phyloP scores from a whole-genome alignment of 92 coral and sea anemone species.

The Zoanthus solanderi region DNA sequence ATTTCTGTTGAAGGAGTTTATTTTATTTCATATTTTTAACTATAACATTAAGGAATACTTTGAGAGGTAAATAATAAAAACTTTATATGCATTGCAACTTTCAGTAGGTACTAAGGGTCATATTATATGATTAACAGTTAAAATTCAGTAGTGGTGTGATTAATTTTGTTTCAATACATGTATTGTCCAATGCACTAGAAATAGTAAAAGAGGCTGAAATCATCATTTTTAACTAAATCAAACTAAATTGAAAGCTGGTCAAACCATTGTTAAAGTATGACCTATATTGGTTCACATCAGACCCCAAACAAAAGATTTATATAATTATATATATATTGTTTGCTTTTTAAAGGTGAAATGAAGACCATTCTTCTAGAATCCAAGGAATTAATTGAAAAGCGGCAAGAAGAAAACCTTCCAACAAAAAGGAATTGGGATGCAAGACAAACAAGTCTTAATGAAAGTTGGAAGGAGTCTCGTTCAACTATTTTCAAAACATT shows the following conservation, averaged over 20 bases:
- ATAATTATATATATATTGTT: neutral
- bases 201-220: no score
- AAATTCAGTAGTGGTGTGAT: no score
- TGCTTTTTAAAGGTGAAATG: slow-evolving; percentile 11
- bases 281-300: neutral
- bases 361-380: slow-evolving; percentile 29
- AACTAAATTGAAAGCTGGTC: no score
- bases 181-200: no score
- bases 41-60: neutral
- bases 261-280: no score
- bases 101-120: no score
- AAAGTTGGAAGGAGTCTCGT: slow-evolving; percentile 58
- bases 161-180: no score
- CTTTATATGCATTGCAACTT: no score
- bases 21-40: no score
- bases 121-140: no score
- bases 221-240: no score
- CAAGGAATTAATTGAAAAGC: slow-evolving; percentile 17
- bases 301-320: neutral
- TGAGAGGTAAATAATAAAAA: neutral
- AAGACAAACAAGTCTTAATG: slow-evolving; percentile 34
- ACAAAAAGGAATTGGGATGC: slow-evolving; percentile 39
- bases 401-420: slow-evolving; percentile 18
- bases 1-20: neutral
- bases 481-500: slow-evolving; percentile 12